Conservation (phyloP, 2,797 vertebrate genomes). For the Eulemur mongoz region DNA sequence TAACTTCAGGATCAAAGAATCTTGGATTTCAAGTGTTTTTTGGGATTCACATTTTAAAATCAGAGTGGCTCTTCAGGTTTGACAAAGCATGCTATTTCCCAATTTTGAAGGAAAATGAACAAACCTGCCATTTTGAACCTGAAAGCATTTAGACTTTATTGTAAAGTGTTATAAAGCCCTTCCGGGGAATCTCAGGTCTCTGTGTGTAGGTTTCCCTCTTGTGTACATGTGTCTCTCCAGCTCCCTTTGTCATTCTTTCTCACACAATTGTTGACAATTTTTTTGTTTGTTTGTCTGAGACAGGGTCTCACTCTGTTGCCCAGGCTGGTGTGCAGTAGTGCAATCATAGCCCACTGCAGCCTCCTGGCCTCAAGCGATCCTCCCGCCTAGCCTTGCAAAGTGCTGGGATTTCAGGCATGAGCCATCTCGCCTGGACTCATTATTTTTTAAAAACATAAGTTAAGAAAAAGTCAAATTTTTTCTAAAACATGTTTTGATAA, state of each 20-base stretch:
- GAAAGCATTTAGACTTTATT: background rate
- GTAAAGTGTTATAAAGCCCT: background rate
- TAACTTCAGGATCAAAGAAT: conserved; percentile 1
- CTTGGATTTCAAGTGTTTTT: background rate
- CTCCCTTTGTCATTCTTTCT: background rate
- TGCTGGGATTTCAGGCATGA: background rate
- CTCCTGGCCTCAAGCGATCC: background rate
- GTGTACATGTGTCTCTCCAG: background rate
- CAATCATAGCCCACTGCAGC: background rate
- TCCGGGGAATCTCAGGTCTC: background rate
- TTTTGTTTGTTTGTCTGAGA: background rate
- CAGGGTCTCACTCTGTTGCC: background rate
- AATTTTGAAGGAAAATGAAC: background rate
- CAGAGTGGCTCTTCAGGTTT: background rate
- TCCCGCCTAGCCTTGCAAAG: background rate
- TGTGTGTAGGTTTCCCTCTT: background rate
- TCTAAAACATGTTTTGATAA: background rate
- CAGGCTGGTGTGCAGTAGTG: background rate
- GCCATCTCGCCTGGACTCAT: background rate
- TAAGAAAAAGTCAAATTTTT: background rate
- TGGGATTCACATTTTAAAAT: background rate
- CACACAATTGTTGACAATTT: background rate
- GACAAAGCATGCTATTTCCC: background rate
- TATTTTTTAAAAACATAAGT: background rate
- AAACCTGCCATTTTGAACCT: background rate